Percentiles rank a stretch among this genome's conserved stretches.
These are phyloP conservation scores for Phaonia tiefii DNA, from an alignment of 2,888 invertebrate species.

Conservation along the genomic window DNA sequence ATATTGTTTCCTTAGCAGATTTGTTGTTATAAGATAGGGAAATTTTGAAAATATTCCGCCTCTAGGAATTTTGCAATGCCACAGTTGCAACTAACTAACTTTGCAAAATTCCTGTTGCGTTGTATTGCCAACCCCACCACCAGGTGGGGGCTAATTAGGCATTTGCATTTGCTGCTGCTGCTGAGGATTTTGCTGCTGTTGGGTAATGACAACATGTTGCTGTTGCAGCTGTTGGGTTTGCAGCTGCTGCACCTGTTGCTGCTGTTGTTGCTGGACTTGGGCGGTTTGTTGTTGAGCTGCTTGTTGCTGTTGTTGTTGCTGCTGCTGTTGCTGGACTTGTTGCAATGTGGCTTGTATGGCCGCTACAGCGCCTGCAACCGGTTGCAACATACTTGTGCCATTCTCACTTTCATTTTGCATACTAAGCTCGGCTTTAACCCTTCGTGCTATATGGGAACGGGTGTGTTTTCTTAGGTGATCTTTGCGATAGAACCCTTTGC, in stretches of 20 bases:
- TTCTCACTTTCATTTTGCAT: slow-evolving; percentile 79
- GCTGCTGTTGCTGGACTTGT: slow-evolving; percentile 74
- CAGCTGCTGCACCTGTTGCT: slow-evolving; percentile 68
- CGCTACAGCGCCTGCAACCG: slow-evolving; percentile 74
- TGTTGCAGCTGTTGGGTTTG: slow-evolving; percentile 72
- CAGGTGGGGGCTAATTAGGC: slow-evolving; percentile 77
- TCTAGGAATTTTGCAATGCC: slow-evolving; percentile 2
- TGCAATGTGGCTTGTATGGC: slow-evolving; percentile 75
- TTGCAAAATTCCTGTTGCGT: slow-evolving; percentile 77
- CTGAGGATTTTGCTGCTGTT: slow-evolving; percentile 72
- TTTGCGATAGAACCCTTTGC: slow-evolving; percentile 93
- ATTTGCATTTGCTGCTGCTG: slow-evolving; percentile 77
- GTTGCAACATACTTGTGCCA: slow-evolving; percentile 79
- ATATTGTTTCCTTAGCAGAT: too few relatives aligned
- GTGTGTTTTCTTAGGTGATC: slow-evolving; percentile 93
- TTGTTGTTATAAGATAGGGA: too few relatives aligned
- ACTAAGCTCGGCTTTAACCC: slow-evolving; percentile 87
- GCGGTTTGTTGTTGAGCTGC: slow-evolving; percentile 78
- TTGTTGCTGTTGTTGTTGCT: slow-evolving; percentile 68
- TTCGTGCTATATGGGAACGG: slow-evolving; percentile 90
- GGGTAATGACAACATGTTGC: slow-evolving; percentile 75
- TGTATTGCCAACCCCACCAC: slow-evolving; percentile 67
- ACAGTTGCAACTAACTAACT: slow-evolving; percentile 74
- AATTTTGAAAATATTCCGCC: too few relatives aligned
- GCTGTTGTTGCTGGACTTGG: slow-evolving; percentile 79